phyloP scores from a whole-genome alignment of 37 sponge, comb jelly and placozoan species.

The Mnemiopsis leidyi region DNA sequence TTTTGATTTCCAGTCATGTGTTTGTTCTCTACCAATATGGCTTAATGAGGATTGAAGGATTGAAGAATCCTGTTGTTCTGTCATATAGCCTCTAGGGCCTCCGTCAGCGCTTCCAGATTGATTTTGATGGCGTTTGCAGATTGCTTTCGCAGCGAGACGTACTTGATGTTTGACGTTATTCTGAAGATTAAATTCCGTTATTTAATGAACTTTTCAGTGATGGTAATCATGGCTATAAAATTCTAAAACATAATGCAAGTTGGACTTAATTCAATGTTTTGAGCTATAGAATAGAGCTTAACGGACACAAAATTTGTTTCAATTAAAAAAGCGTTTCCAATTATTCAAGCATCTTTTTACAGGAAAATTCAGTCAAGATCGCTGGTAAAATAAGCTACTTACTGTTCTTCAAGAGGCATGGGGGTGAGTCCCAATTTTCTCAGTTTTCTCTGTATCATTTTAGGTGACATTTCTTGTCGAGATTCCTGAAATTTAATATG shows the following conservation, averaged over 20 bases:
- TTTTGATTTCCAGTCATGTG: too few relatives aligned
- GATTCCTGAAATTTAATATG: neutral
- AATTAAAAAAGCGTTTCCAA: too few relatives aligned
- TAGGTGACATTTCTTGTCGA: neutral
- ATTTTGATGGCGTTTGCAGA: neutral
- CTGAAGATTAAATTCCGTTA: neutral
- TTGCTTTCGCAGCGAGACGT: neutral
- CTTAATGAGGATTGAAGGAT: neutral
- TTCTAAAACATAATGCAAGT: too few relatives aligned
- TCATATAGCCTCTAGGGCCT: neutral
- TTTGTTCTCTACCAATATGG: neutral
- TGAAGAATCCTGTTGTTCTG: neutral
- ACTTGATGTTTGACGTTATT: conserved; percentile 28
- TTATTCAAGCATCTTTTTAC: too few relatives aligned
- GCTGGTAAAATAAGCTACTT: conserved; percentile 12
- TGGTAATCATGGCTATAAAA: too few relatives aligned
- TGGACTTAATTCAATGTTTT: too few relatives aligned
- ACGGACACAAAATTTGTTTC: too few relatives aligned
- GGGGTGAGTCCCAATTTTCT: conserved; percentile 50
- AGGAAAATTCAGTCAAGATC: too few relatives aligned
- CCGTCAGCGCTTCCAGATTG: neutral
- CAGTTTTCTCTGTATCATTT: conserved; percentile 42
- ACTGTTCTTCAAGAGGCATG: conserved; percentile 65
- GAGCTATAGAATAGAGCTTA: too few relatives aligned
- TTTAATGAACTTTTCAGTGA: too few relatives aligned